Conservation (phyloP, 2,113 vertebrate genomes). For the Brevimyrus niger region DNA sequence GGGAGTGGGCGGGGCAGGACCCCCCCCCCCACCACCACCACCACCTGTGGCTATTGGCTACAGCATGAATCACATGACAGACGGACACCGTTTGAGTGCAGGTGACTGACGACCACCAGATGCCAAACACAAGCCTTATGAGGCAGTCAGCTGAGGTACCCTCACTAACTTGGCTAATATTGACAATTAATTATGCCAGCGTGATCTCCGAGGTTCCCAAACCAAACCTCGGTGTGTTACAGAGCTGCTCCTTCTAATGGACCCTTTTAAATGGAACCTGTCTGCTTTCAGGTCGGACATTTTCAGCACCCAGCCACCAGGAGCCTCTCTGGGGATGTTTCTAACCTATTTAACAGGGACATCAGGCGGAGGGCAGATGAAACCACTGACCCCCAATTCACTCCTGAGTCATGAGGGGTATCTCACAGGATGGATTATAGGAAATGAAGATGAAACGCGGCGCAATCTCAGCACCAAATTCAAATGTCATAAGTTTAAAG, state of each 20-base stretch:
- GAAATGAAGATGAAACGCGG: not conserved
- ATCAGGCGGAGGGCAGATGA: not conserved
- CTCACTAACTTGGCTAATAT: not conserved
- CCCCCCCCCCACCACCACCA: not conserved
- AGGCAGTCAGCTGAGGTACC: not conserved
- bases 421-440: conserved; percentile 2
- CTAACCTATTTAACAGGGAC: not conserved
- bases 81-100: not conserved
- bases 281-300: not conserved
- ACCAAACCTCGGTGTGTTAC: not conserved
- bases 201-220: not conserved
- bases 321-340: not conserved
- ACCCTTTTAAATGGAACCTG: not conserved
- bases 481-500: not conserved
- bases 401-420: conserved; percentile 5
- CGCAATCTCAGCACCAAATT: not conserved
- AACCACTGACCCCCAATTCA: not conserved
- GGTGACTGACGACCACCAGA: not conserved
- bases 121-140: not conserved
- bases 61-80: not conserved
- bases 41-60: not conserved
- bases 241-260: not conserved
- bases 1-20: not conserved
- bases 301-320: not conserved
- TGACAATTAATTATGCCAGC: not conserved